phyloP scores from a whole-genome alignment of 2,797 vertebrate genomes.

The Cygnus olor region DNA sequence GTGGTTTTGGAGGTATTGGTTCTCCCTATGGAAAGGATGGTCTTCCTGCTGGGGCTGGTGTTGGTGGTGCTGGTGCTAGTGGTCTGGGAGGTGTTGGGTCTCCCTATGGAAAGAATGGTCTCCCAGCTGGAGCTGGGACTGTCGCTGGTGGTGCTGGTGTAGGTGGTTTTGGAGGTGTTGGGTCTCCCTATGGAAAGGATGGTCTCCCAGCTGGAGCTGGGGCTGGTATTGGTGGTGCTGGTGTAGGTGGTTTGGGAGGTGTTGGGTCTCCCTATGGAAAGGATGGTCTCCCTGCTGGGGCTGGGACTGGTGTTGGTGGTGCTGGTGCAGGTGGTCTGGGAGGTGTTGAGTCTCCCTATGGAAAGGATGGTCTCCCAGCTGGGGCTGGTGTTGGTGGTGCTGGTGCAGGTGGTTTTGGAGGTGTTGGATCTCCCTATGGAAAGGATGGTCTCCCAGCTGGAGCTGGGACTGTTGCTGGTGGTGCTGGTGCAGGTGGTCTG shows the following conservation, averaged over 20 bases:
- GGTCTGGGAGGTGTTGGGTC: not conserved
- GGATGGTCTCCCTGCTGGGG: rapidly evolving
- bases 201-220: too few species aligned
- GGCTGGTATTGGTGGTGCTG: not conserved
- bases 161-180: not conserved
- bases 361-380: not conserved
- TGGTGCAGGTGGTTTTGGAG: not conserved
- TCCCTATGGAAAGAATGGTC: not conserved
- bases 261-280: not conserved
- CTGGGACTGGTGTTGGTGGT: too few species aligned
- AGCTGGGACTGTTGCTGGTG: rapidly evolving
- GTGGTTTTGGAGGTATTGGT: not conserved
- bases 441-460: not conserved
- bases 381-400: not conserved
- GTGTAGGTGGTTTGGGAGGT: too few species aligned
- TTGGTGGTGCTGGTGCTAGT: not conserved
- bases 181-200: not conserved
- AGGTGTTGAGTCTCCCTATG: rapidly evolving
- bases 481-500: rapidly evolving
- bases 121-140: not conserved
- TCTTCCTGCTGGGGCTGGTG: not conserved
- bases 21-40: not conserved
- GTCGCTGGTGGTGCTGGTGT: not conserved
- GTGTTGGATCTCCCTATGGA: not conserved
- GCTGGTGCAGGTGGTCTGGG: not conserved